Evolutionary conservation across 2,113 vertebrate species (phyloP), one percentile per base, ranked within the genome.

Genomic region (Thoracochromis brauschi): DNA sequence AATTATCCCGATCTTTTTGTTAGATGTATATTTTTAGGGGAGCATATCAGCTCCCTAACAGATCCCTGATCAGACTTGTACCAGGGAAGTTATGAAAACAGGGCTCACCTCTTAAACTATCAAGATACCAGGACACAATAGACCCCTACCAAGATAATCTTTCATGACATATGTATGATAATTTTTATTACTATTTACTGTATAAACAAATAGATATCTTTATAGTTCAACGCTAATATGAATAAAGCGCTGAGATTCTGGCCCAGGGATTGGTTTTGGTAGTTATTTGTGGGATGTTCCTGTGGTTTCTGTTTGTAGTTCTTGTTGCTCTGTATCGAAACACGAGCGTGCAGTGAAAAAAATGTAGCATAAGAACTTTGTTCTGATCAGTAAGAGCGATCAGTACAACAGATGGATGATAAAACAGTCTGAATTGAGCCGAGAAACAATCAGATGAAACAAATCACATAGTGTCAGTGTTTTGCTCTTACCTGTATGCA

Each of bases 401-500:
- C 7, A 40, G 9, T 21, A 4, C 3, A 51, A 53, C 60, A 53
- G 54, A 73, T 24, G 13, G 16, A 71, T 26, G 17, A 24, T 80
- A 29, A 54, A 82, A 31, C 5, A 51, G 24, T 53, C 9, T 81
- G 13, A 47, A 24, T 4, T 24, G 53, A 55, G 40, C 3, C 1
- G 21, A 87, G 49, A 63, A 81, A 79, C 40, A 60, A 65, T 13
- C n/a, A 42, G 16, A 17, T 40, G 7, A 45, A 65, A 51, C 5
- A 58, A 33, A 83, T 51, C 6, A 17, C 11, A 14, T 73, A 55
- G 79, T 4, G 24, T 19, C 4, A 24, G 33, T 58, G 31, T n/a
- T 58, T 17, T 33, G 16, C 8, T 82, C 84, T n/a, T 91, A 94
- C 94, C 96, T 57, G 97, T 97, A 92, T 97, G 96, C 88, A 96